Evolutionary conservation across 1,140 invertebrate species (phyloP), one percentile per base, ranked within the genome.

Genomic region (Pachyrhynchus sulphureomaculatus): DNA sequence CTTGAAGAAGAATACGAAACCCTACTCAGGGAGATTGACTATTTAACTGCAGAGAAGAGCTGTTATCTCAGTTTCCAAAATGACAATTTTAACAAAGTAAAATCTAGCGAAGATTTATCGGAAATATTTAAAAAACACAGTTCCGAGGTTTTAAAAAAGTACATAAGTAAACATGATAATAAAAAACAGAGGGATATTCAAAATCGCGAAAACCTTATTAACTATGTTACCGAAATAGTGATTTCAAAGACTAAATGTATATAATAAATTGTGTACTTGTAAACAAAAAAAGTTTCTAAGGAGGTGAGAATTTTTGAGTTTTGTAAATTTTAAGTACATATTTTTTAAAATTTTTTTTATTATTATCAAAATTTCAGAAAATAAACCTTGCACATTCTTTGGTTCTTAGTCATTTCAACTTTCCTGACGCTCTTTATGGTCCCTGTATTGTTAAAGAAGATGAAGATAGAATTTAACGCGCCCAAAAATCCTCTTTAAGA

Each of bases 1-100:
- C 29, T 56, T 12, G 55, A 57, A 26, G 44, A 57, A 32, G 55
- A 57, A 57, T 57, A 57, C 39, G 55, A 57, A 36, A 57, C 29
- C n/a, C 18, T 57, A 10, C 21, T 57, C 0, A 10, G 41, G 10
- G 55, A 57, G 37, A 57, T 57, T 12, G 55, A 57, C 20, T 47
- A 57, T 57, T 48, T 57, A 36, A 48, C 55, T 9, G 17, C 24
- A 6, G 55, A 48, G 12, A 48, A 57, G 18, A 48, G 17, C 18
- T 57, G 55, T 18, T 57, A 48, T 13, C 26, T 57, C 1, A 57
- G 29, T 32, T 47, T 47, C 21, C 34, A 48, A 33, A 57, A 57
- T 48, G 55, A 47, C 4, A n/a, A 33, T 26, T 55, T 41, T 13
- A 15, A 12, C 12, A 8, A 37, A 4, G 13, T 5, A 4, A 36